Evolutionary conservation across 2,113 vertebrate species (phyloP).

Genomic region (Porphyrio hochstetteri): DNA sequence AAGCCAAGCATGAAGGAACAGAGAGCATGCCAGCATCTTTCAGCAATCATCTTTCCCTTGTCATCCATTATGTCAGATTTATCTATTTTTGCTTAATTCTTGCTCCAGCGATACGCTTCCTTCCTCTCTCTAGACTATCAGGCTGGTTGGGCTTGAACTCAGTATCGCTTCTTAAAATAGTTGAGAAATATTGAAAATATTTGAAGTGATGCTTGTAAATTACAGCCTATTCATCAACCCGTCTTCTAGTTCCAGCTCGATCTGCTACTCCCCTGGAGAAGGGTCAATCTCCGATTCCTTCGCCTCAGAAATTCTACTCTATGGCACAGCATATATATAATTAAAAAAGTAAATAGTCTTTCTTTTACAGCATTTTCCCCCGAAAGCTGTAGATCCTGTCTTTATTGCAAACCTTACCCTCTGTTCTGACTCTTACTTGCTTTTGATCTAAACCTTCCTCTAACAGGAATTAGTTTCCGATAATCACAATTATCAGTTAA

Average conservation of each 20-base stretch:
- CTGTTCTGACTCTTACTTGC: not conserved
- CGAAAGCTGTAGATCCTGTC: not conserved
- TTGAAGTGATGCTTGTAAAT: not conserved
- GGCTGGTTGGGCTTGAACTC: constrained; percentile 24
- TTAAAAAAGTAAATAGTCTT: not conserved
- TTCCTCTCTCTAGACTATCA: constrained; percentile 32
- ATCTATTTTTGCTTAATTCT: constrained; percentile 59
- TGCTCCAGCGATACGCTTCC: not conserved
- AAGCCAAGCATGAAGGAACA: constrained; percentile 26
- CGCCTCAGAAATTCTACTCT: not conserved
- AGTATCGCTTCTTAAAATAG: constrained; percentile 54
- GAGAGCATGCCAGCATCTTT: constrained; percentile 51
- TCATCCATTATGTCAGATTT: constrained; percentile 53
- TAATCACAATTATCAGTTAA: not conserved
- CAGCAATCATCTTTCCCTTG: constrained; percentile 56
- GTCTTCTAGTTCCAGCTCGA: not conserved
- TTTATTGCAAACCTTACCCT: not conserved
- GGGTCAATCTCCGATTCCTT: not conserved
- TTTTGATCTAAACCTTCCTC: not conserved
- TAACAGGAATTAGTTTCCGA: not conserved
- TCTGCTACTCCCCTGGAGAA: not conserved
- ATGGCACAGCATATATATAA: not conserved
- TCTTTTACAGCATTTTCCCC: not conserved
- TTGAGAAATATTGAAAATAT: constrained; percentile 18
- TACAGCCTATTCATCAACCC: not conserved